Conservation (phyloP, 2,113 vertebrate species). For the Telmatochromis bifrenatus region DNA sequence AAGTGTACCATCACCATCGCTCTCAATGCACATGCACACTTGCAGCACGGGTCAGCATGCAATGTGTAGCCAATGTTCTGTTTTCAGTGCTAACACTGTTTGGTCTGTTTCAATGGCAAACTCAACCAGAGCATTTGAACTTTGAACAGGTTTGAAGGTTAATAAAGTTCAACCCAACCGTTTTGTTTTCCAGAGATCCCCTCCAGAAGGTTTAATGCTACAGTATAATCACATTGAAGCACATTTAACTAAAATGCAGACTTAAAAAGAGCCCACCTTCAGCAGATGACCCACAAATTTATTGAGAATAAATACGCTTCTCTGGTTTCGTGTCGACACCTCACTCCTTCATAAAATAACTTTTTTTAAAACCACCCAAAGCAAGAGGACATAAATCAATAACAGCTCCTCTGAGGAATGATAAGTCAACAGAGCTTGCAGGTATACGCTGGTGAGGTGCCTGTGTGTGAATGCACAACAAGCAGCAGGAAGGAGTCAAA, state of each 20-base stretch:
- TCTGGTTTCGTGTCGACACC: background rate
- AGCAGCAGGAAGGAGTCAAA: background rate
- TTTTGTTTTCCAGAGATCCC: background rate
- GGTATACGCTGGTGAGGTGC: background rate
- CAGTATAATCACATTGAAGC: background rate
- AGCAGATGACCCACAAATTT: background rate
- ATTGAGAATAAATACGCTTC: background rate
- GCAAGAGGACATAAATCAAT: slow-evolving; percentile 25
- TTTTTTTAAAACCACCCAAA: background rate
- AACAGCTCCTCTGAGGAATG: background rate
- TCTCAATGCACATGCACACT: background rate
- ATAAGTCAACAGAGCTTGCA: slow-evolving; percentile 33
- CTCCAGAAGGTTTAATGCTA: background rate
- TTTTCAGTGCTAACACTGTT: background rate
- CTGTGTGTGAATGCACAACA: background rate
- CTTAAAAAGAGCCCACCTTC: background rate
- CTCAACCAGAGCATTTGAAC: background rate
- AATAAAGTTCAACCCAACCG: slow-evolving; percentile 11
- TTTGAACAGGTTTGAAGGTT: slow-evolving; percentile 1
- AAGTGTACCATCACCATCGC: background rate
- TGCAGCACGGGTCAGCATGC: background rate
- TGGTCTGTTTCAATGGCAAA: background rate
- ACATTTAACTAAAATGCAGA: background rate
- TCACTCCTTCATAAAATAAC: background rate
- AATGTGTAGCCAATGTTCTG: slow-evolving; percentile 19